Evolutionary conservation across 2,888 invertebrate species (phyloP).

Genomic region (Scaptomyza cyrtandrae): DNA sequence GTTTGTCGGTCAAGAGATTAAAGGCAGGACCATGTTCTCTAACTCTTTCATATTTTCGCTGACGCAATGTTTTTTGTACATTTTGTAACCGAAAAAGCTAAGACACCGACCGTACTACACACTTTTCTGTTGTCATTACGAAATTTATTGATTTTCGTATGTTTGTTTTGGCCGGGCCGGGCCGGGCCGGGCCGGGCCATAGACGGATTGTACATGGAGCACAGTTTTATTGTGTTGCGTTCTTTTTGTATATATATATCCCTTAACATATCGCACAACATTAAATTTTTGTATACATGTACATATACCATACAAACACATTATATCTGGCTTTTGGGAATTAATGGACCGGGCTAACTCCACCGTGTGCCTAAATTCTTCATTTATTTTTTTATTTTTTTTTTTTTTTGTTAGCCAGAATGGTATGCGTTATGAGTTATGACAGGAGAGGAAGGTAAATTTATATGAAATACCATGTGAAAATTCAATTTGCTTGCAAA

Average conservation of each 20-base stretch:
- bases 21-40: too few relatives aligned
- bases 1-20: not conserved
- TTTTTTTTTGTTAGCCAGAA: not conserved
- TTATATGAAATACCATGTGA: slow-evolving; percentile 35
- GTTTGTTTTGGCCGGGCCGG: slow-evolving; percentile 69
- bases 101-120: not conserved
- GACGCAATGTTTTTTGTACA: not conserved
- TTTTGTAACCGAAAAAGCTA: slow-evolving; percentile 12
- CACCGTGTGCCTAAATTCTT: slow-evolving; percentile 10
- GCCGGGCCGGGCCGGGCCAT: slow-evolving; percentile 51
- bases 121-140: slow-evolving; percentile 42
- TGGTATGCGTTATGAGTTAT: slow-evolving; percentile 23
- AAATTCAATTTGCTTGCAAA: slow-evolving; percentile 66
- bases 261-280: too few relatives aligned
- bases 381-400: not conserved
- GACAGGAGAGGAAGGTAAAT: slow-evolving; percentile 1
- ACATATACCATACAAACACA: not conserved
- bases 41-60: not conserved
- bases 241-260: too few relatives aligned
- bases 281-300: slow-evolving; percentile 26
- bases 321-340: slow-evolving; percentile 46
- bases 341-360: slow-evolving; percentile 49
- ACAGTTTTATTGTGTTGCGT: slow-evolving; percentile 15
- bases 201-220: slow-evolving; percentile 12
- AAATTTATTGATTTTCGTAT: slow-evolving; percentile 73